These are phyloP conservation scores for Phoebastria nigripes DNA, from an alignment of 2,797 vertebrate genomes.

Conservation along the genomic window DNA sequence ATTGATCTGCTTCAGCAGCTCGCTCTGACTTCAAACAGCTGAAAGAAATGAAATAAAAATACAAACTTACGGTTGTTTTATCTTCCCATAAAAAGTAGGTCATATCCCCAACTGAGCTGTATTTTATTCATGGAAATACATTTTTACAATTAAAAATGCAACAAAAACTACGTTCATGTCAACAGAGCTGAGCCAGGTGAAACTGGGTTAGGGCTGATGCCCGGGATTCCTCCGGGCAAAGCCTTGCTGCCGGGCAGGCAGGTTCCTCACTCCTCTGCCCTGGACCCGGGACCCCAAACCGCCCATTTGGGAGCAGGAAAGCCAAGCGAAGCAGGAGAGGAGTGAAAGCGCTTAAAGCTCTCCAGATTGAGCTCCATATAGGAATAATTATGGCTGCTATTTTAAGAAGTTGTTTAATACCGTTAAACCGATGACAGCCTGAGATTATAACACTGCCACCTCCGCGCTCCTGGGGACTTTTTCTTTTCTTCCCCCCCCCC, in stretches of 20 bases:
- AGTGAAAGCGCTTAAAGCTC: background rate
- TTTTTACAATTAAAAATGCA: conserved; percentile 66
- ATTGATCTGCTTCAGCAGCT: conserved; percentile 3
- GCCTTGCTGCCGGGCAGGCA: background rate
- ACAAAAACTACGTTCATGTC: background rate
- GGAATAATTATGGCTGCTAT: conserved; percentile 69
- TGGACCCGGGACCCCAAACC: background rate
- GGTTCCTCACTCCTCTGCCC: accelerated
- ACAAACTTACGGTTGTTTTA: background rate
- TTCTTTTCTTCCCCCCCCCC: background rate
- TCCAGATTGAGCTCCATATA: conserved; percentile 35
- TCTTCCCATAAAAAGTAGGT: conserved; percentile 49
- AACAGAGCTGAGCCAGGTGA: background rate
- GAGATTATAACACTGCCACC: conserved; percentile 69
- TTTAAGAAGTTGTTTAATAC: conserved; percentile 66
- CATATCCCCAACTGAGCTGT: conserved; percentile 33
- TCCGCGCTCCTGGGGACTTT: conserved; percentile 49
- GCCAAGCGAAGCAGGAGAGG: background rate
- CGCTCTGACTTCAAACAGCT: background rate
- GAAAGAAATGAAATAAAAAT: background rate
- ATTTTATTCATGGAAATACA: conserved; percentile 62
- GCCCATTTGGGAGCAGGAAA: background rate
- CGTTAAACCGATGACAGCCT: conserved; percentile 60
- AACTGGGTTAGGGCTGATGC: background rate
- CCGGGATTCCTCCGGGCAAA: background rate